Base-by-base conservation (phyloP, 2,888 invertebrate genomes). In the Zhuqinia jingwanae region DNA sequence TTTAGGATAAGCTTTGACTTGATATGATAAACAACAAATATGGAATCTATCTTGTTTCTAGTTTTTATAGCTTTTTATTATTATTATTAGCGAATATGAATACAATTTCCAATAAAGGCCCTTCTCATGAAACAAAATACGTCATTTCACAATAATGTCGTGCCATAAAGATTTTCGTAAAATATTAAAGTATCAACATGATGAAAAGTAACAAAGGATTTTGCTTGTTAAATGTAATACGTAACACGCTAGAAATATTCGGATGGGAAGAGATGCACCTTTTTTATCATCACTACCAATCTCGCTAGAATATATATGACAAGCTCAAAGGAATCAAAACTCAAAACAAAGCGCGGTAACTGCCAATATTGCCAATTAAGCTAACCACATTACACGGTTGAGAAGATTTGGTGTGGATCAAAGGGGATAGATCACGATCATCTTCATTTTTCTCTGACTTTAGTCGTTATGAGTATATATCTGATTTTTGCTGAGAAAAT, bases 321-420 rank as follows among this genome's bases (percentile, higher is more conserved):
- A 53, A 11, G 50, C 53, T 53, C 53, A 75, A 75, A 75, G 17
- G 75, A 27, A 47, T 5, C 27, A 53, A 53, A 75, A 27, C 50
- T 53, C 22, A 30, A 53, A 75, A 75, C 27, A 47, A 70, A 27
- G 75, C 53, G 75, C 17, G 45, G 53, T 75, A 17, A 53, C 75
- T 75, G 53, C 13, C 75, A 75, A 75, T 75, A 75, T 75, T 84
- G 77, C 79, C 85, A 85, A 85, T 85, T 85, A 85, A 50, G 53
- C 10, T 85, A 85, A 85, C 85, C 85, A 79, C 85, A 85, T 85
- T 79, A 85, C 73, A 79, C 27, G 85, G 79, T 47, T 85, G 58
- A 85, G 22, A 25, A 60, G 63, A 11, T 76, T 78, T 82, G 73
- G 50, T 65, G 22, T 5, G 60, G 79, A 78, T 76, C 77, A 85